Base-by-base conservation (phyloP, 1,140 invertebrate species). In the Achroia grisella region DNA sequence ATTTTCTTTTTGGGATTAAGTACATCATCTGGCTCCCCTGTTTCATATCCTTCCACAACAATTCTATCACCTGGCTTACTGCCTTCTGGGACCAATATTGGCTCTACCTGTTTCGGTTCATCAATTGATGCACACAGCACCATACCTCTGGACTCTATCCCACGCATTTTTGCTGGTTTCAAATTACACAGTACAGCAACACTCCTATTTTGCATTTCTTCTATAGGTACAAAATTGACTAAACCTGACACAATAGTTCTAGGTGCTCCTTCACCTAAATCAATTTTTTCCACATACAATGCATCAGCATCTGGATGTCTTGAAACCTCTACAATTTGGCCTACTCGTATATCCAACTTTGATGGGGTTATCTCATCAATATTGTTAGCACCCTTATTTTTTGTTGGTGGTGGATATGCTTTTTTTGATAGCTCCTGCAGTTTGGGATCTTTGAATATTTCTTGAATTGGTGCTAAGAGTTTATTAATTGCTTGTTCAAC, bases 1-100 rank as follows among this genome's bases (percentile, higher is more conserved):
- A 98, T 61, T 89, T 99, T 99, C 82, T 99, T 99, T 75, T 99
- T 99, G 5, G 97, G 97, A 86, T 99, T 99, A 3, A 99, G 86
- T 35, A 94, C 89, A 8, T 92, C 92, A 86, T 98, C 96, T 10
- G 96, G 92, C 33, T 87, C 85, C 29, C 93, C 94, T 63, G 75
- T 78, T 86, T 95, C 94, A 76, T 93, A 95, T 8, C 71, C 93
- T 74, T 97, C 95, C 35, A 96, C 88, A 46, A 91, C 74, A 11
- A 98, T 90, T 70, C 89, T 89, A 56, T 98, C 96, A 31, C 97
- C 97, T 10, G 94, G 89, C 29, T 87, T 85, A 51, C 91, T 90
- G 28, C 88, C 90, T 27, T 85, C 66, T 32, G 97, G 95, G 37
- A 95, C 91, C 39, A 90, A 84, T 44, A 98, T 87, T 17, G 94